Percentiles rank a stretch among this genome's conserved stretches.
phyloP scores from a whole-genome alignment of 2,888 invertebrate species.

The Drosophila yooni region DNA sequence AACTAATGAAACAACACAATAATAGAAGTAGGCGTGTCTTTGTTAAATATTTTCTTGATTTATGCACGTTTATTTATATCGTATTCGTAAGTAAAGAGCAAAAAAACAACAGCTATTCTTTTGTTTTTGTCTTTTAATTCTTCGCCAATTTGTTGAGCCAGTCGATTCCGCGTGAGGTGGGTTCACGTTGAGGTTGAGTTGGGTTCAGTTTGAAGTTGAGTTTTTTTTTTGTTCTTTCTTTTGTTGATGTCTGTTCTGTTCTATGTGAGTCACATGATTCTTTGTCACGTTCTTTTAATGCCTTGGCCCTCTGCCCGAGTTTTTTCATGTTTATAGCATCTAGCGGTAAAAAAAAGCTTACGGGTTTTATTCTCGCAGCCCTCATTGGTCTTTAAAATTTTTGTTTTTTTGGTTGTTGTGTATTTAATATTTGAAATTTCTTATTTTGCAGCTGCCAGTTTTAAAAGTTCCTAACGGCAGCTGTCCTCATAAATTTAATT shows the following conservation, averaged over 20 bases:
- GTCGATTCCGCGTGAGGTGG: constrained; percentile 8
- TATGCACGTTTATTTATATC: constrained; percentile 43
- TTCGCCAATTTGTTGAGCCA: constrained; percentile 45
- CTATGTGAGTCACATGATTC: constrained; percentile 50
- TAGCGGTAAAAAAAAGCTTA: constrained; percentile 53
- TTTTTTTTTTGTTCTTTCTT: constrained; percentile 7
- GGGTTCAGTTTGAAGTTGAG: constrained; percentile 3
- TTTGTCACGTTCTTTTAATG: constrained; percentile 27
- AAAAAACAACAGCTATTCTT: not conserved
- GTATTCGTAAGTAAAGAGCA: constrained; percentile 23
- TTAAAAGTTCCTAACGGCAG: constrained; percentile 58
- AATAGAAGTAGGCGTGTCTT: constrained; percentile 6
- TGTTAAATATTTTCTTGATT: constrained; percentile 29
- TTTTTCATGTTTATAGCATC: constrained; percentile 34
- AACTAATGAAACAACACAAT: constrained; percentile 16
- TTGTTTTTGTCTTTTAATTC: constrained; percentile 15
- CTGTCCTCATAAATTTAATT: constrained; percentile 76
- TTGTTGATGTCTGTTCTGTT: constrained; percentile 31
- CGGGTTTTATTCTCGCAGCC: constrained; percentile 24
- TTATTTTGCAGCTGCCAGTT: constrained; percentile 25
- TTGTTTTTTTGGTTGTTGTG: not conserved
- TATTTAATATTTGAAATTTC: constrained; percentile 13
- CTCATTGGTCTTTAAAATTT: constrained; percentile 3
- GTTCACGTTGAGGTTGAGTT: constrained; percentile 4
- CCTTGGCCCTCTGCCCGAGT: constrained; percentile 48